Conservation (phyloP, 2,113 vertebrate species). For the Opisthocomus hoazin region DNA sequence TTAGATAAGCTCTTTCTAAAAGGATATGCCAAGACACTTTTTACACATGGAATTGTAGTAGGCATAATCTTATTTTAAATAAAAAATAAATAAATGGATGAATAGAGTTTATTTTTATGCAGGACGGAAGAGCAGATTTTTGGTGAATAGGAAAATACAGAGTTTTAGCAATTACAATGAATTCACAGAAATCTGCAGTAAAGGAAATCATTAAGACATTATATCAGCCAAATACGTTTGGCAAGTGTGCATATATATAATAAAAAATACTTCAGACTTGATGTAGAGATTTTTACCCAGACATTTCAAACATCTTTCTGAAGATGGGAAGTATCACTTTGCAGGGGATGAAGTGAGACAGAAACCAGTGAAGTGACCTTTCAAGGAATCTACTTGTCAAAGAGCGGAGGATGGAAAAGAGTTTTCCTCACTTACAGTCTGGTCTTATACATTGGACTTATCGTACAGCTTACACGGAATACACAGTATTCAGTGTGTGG, state of each 20-base stretch:
- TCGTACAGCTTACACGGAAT: not conserved
- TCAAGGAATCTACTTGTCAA: not conserved
- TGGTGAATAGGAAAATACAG: not conserved
- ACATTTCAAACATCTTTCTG: not conserved
- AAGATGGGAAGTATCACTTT: not conserved
- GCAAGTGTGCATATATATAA: not conserved
- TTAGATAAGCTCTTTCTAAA: conserved; percentile 19
- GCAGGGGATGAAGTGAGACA: not conserved
- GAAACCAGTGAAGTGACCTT: not conserved
- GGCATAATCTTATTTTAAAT: conserved; percentile 1
- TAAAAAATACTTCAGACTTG: not conserved
- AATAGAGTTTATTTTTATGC: conserved; percentile 33
- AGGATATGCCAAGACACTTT: not conserved
- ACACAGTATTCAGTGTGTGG: too few relatives aligned
- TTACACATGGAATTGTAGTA: not conserved
- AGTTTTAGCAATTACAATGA: conserved; percentile 40
- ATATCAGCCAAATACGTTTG: not conserved
- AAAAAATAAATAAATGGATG: not conserved
- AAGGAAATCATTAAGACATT: conserved; percentile 35
- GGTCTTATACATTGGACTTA: not conserved
- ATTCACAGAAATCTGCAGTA: conserved; percentile 12
- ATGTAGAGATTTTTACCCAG: not conserved
- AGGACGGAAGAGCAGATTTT: not conserved
- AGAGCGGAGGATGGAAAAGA: not conserved
- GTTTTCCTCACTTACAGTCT: not conserved